Conservation (phyloP, 2,797 vertebrate species). For the Podarcis siculus region DNA sequence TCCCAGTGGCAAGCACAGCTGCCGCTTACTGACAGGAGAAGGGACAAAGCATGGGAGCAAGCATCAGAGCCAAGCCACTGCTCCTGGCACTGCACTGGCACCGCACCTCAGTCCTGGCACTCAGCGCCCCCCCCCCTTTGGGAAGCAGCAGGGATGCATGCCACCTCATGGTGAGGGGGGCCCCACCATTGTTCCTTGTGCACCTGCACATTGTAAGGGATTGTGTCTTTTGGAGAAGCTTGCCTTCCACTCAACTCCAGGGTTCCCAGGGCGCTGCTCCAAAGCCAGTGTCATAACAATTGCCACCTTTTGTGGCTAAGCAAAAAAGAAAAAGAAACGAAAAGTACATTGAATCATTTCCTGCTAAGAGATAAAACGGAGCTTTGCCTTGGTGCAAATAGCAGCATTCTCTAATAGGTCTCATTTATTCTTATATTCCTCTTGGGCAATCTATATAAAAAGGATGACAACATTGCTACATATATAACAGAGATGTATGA, state of each 20-base stretch:
- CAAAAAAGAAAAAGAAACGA: conserved; percentile 65
- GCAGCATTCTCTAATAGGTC: conserved; percentile 56
- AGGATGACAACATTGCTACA: background rate
- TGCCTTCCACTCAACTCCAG: background rate
- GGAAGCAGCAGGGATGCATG: background rate
- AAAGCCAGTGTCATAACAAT: background rate
- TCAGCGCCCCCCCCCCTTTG: too few species aligned
- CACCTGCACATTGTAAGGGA: background rate
- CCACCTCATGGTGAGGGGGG: background rate
- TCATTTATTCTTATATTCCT: conserved; percentile 65
- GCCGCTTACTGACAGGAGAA: too few species aligned
- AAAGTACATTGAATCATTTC: conserved; percentile 32
- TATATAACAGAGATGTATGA: conserved; percentile 4
- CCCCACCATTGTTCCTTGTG: background rate
- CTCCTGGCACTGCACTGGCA: too few species aligned
- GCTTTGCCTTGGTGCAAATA: conserved; percentile 53
- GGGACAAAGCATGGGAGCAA: too few species aligned
- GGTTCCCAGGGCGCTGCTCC: background rate
- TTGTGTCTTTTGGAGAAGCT: background rate
- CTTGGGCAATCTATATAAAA: conserved; percentile 36
- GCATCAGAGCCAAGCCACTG: too few species aligned
- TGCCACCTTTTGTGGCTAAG: conserved; percentile 48
- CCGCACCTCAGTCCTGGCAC: too few species aligned
- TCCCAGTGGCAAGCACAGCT: too few species aligned
- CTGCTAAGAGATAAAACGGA: conserved; percentile 53